Conservation (phyloP, 2,888 invertebrate genomes). For the Lasioglossum morio region DNA sequence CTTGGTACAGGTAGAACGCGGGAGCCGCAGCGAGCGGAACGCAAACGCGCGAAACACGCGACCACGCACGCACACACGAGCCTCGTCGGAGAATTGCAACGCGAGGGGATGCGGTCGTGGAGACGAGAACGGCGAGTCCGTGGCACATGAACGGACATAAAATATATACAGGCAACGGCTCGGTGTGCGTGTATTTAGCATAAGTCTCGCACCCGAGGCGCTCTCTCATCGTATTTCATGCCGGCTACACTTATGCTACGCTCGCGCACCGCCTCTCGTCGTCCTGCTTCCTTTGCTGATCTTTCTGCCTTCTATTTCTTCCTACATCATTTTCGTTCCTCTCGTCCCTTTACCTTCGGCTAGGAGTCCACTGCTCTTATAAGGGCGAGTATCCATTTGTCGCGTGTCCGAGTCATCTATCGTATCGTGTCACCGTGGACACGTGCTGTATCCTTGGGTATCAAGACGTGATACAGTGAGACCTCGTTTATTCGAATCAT, state of each 20-base stretch:
- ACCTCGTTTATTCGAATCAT: neutral
- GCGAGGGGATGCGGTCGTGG: constrained; percentile 19
- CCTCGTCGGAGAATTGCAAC: neutral
- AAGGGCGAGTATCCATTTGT: neutral
- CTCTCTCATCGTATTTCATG: constrained; percentile 84
- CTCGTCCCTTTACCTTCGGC: neutral
- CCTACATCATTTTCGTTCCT: constrained; percentile 49
- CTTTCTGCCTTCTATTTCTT: constrained; percentile 42
- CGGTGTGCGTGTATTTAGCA: constrained; percentile 82
- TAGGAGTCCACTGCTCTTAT: neutral
- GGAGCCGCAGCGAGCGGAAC: constrained; percentile 53
- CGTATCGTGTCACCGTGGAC: neutral
- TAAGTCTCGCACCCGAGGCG: constrained; percentile 83
- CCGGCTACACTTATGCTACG: constrained; percentile 66
- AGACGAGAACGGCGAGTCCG: constrained; percentile 34
- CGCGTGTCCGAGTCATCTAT: neutral
- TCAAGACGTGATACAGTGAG: neutral
- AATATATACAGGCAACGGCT: constrained; percentile 56
- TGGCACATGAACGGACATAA: constrained; percentile 62
- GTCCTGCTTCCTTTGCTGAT: constrained; percentile 48
- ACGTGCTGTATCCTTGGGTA: neutral
- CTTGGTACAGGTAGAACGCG: constrained; percentile 55
- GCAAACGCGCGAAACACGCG: constrained; percentile 63
- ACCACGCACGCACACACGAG: constrained; percentile 47
- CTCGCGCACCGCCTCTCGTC: constrained; percentile 56